Evolutionary conservation across 1,140 invertebrate genomes (phyloP).

Genomic region (Scaptodrosophila lebanonensis): DNA sequence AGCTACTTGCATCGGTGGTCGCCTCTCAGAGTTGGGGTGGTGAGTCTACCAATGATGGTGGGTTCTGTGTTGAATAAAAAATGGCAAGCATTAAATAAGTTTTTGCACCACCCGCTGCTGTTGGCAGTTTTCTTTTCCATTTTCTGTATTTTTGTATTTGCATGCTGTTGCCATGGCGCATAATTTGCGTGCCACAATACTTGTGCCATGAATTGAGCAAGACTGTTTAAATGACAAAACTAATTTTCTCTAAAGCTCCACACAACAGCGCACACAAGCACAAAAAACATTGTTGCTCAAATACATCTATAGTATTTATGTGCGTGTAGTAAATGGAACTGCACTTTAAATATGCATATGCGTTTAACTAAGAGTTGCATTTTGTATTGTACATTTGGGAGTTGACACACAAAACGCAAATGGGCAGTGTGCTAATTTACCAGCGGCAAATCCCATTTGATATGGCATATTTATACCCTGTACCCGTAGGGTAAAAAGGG

Average conservation of each 20-base stretch:
- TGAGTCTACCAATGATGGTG: too few relatives aligned
- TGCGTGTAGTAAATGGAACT: too few relatives aligned
- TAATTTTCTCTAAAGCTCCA: slow-evolving; percentile 54
- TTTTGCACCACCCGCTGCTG: slow-evolving; percentile 5
- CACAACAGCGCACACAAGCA: too few relatives aligned
- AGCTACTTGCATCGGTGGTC: too few relatives aligned
- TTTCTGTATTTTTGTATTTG: slow-evolving; percentile 29
- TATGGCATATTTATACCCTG: slow-evolving; percentile 54
- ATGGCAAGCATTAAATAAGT: slow-evolving; percentile 36
- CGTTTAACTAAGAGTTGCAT: slow-evolving; percentile 26
- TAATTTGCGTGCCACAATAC: slow-evolving; percentile 41
- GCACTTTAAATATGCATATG: slow-evolving; percentile 58
- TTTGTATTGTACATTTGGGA: background rate
- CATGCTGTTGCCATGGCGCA: slow-evolving; percentile 55
- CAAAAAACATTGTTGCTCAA: too few relatives aligned
- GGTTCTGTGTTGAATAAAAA: too few relatives aligned
- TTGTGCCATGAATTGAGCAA: slow-evolving; percentile 35
- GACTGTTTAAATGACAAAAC: slow-evolving; percentile 60
- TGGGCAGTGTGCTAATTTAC: slow-evolving; percentile 4
- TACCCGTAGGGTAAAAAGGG: too few relatives aligned
- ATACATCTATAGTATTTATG: too few relatives aligned
- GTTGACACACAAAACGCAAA: slow-evolving; percentile 40
- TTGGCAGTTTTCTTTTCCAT: slow-evolving; percentile 19
- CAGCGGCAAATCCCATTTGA: slow-evolving; percentile 38
- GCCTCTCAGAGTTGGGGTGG: too few relatives aligned